These are phyloP conservation scores for Anthoscopus minutus DNA, from an alignment of 2,113 vertebrate genomes.

Conservation along the genomic window DNA sequence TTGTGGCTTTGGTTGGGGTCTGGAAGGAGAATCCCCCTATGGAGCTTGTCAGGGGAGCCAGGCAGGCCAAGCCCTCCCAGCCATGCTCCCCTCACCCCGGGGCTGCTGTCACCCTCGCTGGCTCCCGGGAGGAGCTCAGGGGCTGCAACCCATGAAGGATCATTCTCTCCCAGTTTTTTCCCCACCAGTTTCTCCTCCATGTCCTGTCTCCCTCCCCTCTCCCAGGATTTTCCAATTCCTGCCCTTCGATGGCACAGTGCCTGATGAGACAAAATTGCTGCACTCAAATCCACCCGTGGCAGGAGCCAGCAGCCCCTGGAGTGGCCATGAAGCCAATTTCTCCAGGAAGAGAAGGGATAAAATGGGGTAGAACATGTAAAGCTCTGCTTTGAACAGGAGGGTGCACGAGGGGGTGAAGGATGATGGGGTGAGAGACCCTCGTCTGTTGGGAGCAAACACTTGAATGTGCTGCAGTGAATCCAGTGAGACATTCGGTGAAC, in stretches of 20 bases:
- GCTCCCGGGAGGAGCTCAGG: not conserved
- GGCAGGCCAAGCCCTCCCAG: not conserved
- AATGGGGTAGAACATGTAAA: not conserved
- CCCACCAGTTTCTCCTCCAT: not conserved
- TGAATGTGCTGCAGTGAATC: not conserved
- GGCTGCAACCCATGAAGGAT: not conserved
- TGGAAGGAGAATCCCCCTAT: not conserved
- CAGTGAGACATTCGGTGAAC: not conserved
- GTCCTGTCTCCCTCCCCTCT: not conserved
- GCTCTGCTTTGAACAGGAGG: not conserved
- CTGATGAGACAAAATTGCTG: not conserved
- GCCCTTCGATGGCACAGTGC: rapidly evolving
- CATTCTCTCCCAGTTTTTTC: rapidly evolving
- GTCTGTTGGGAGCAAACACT: rapidly evolving
- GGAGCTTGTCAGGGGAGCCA: too few relatives aligned
- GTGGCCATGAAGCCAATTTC: not conserved
- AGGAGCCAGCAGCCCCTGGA: not conserved
- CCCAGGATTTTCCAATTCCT: not conserved
- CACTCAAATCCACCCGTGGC: not conserved
- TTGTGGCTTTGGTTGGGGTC: not conserved
- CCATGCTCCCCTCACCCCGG: rapidly evolving
- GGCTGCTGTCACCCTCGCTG: rapidly evolving
- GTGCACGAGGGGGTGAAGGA: not conserved
- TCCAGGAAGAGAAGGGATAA: not conserved
- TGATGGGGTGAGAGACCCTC: not conserved